phyloP scores from a whole-genome alignment of 92 coral and sea anemone genomes.

The Palythoa heliodiscus region DNA sequence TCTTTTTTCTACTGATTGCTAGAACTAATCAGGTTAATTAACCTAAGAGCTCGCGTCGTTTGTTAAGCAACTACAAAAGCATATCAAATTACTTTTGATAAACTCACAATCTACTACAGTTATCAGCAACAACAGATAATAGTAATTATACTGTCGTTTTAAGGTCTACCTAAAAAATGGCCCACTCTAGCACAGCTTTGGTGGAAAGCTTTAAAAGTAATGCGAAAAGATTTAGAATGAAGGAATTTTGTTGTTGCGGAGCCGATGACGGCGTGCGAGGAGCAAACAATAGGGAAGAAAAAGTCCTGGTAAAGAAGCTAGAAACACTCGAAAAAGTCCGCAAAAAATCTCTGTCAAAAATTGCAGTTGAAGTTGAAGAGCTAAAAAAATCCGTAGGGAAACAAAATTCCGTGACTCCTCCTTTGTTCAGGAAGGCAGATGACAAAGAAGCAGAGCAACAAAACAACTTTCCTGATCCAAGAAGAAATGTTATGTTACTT shows the following conservation, averaged over 20 bases:
- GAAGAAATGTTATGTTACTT: too few relatives aligned
- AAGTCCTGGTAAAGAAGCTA: conserved; percentile 1
- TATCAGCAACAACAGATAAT: too few relatives aligned
- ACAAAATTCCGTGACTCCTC: background rate
- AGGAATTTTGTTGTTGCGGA: background rate
- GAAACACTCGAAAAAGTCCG: conserved; percentile 8
- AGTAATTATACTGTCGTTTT: too few relatives aligned
- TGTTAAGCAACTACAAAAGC: too few relatives aligned
- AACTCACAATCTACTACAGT: too few relatives aligned
- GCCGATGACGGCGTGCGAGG: background rate
- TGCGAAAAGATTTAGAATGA: background rate
- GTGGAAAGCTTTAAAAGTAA: conserved; percentile 18
- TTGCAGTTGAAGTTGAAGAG: conserved; percentile 9
- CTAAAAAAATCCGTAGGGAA: background rate
- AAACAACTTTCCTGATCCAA: background rate
- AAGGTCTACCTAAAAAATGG: too few relatives aligned
- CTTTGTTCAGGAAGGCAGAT: background rate
- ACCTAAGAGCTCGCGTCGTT: too few relatives aligned
- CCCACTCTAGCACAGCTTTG: too few relatives aligned
- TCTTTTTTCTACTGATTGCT: too few relatives aligned
- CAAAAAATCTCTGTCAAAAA: background rate
- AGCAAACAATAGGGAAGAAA: conserved; percentile 22
- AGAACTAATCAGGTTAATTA: too few relatives aligned
- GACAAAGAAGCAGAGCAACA: background rate
- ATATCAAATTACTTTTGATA: too few relatives aligned